Base-by-base conservation (phyloP, 2,113 vertebrate species). In the Ctenomys sociabilis region DNA sequence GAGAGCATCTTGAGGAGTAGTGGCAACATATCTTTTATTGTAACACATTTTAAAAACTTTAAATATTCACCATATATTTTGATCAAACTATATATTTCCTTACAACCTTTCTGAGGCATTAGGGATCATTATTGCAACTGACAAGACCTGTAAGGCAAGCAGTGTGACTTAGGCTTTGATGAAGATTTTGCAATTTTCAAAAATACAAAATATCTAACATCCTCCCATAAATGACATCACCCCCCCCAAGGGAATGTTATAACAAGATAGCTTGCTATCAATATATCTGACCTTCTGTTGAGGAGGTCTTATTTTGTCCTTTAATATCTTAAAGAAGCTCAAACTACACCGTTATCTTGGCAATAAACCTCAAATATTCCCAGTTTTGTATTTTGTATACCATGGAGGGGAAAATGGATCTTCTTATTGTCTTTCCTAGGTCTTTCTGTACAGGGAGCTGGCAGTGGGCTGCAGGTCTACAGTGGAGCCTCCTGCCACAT, bases 241-340 rank as follows among this genome's bases (percentile, higher is more conserved):
- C 17, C 61, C 54, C 5, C 11, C 28, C 57, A 49, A 80, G 28
- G 73, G 35, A 80, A 52, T 59, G n/a, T 93, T 61, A 81, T 61
- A 93, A 85, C 86, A 32, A 52, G 52, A 78, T 14, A 66, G 5
- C 80, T 95, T 91, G 80, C 63, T 93, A 19, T 61, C 30, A 80
- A n/a, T 75, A n/a, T 93, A 61, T 72, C 89, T 63, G 70, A 81
- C n/a, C 52, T 90, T 94, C 22, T 73, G 68, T 45, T n/a, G 30
- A 54, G 45, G 45, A 87, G 90, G 68, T 66, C 26, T 52, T 78
- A 45, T 24, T 63, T 90, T 95, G 8, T 82, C 9, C 30, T 82
- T 94, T 88, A 87, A 77, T 70, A 95, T 94, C 96, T 97, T 52
- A 77, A 77, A 82, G 37, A 66, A 52, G 21, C 37, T 26, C 0